Base-by-base conservation (phyloP, 2,113 vertebrate species). In the Tricholaema leucomelas region DNA sequence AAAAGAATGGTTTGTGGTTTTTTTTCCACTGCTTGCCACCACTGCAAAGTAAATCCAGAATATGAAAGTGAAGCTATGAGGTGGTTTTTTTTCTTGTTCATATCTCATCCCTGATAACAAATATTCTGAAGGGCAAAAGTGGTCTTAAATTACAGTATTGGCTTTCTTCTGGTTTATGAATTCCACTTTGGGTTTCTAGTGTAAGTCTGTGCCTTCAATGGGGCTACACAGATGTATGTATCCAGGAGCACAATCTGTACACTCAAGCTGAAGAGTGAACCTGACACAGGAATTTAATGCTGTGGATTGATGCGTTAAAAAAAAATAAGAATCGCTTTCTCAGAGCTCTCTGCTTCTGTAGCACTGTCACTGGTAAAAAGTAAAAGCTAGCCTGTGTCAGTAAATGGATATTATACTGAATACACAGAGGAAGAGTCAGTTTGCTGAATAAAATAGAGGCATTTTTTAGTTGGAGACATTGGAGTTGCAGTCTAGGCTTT, bases 271-370 rank as follows among this genome's bases (percentile, higher is more conserved):
- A 95, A 95, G 74, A 88, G 77, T 93, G 90, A 96, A 78, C 55
- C 80, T 88, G 74, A 31, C 86, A 86, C 40, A 66, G 31, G 77
- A 95, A 94, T 94, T 93, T 96, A 94, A 76, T 93, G 67, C 35
- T 94, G 92, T 40, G 74, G 91, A 96, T 88, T 96, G 94, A 93
- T 88, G 70, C 4, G 2, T 23, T n/a, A 80, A 89, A 61, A 63
- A 33, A 52, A 42, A 16, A 46, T 8, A 28, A 66, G 35, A 50
- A 27, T 63, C 9, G 3, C 27, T 78, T 91, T 88, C 54, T 91
- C 24, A 59, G 58, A 75, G 19, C 5, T 80, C 38, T 90, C 63
- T 64, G 23, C 28, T 72, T 87, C 84, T 92, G 28, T 64, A 66
- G 50, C 63, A 84, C 40, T 82, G 59, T 80, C 71, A 73, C 46